Evolutionary conservation across 1,140 invertebrate genomes (phyloP).

Genomic region (Drosophila yakuba): DNA sequence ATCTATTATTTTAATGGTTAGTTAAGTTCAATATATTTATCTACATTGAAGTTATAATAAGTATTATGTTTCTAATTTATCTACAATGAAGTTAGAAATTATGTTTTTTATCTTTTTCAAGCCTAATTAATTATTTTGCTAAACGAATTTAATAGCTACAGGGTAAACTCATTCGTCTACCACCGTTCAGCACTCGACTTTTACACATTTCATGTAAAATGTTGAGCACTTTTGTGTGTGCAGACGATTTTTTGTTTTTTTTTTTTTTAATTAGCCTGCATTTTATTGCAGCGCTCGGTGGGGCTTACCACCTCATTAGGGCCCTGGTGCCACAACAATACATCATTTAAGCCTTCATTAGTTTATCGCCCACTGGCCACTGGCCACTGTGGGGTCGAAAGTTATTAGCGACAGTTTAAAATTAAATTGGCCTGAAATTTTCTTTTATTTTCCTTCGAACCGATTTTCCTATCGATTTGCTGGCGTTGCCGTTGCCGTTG

Average conservation of each 20-base stretch:
- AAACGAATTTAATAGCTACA: not conserved
- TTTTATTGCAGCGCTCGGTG: constrained; percentile 55
- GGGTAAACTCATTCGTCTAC: not conserved
- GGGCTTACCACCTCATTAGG: constrained; percentile 27
- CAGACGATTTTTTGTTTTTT: constrained; percentile 5
- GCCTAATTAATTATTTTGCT: no score
- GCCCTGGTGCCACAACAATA: constrained; percentile 58
- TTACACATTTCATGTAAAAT: constrained; percentile 67
- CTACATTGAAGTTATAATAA: not conserved
- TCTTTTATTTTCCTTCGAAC: constrained; percentile 31
- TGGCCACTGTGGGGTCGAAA: constrained; percentile 61
- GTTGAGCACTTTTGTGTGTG: constrained; percentile 26
- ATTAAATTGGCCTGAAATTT: constrained; percentile 62
- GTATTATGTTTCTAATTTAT: no score
- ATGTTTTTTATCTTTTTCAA: no score
- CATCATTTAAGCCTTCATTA: constrained; percentile 80
- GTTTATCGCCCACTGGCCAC: constrained; percentile 63
- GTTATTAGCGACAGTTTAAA: constrained; percentile 81
- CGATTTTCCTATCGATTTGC: no score
- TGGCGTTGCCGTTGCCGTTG: not conserved
- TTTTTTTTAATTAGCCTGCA: constrained; percentile 77
- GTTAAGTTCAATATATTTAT: not conserved
- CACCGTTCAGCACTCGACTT: not conserved
- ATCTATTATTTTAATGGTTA: not conserved
- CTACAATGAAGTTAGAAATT: no score